phyloP scores from a whole-genome alignment of 1,140 invertebrate species.

The Oryctes rhinoceros region DNA sequence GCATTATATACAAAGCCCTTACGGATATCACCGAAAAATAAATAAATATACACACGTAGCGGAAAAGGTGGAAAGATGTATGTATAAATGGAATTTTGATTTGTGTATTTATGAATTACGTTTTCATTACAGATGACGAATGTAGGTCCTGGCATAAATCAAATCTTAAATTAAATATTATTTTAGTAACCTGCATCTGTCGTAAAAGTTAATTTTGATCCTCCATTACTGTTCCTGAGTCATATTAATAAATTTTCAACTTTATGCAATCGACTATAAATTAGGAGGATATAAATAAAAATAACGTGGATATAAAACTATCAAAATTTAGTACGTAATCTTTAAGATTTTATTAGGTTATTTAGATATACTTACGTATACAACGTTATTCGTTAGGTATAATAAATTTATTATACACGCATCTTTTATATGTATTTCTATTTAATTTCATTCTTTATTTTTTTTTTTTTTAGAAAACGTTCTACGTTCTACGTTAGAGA shows the following conservation, averaged over 20 bases:
- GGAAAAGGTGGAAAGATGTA: too few relatives aligned
- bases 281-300: slow-evolving; percentile 13
- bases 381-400: background rate
- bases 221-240: slow-evolving; percentile 6
- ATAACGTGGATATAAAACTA: slow-evolving; percentile 14
- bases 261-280: slow-evolving; percentile 25
- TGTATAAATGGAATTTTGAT: slow-evolving; percentile 3
- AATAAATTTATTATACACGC: slow-evolving; percentile 4
- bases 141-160: slow-evolving; percentile 1
- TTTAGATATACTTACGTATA: slow-evolving; percentile 1
- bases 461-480: background rate
- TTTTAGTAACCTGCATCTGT: slow-evolving; percentile 29
- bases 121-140: background rate
- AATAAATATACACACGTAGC: background rate
- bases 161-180: slow-evolving; percentile 30
- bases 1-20: background rate
- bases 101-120: slow-evolving; percentile 24
- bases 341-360: slow-evolving; percentile 30
- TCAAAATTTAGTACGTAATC: slow-evolving; percentile 25
- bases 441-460: background rate
- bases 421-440: background rate
- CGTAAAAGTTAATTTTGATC: slow-evolving; percentile 32
- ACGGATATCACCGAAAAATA: background rate
- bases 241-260: slow-evolving; percentile 20
- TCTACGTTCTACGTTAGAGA: background rate